Base-by-base conservation (phyloP, 1,140 invertebrate species). In the Phthorimaea operculella region DNA sequence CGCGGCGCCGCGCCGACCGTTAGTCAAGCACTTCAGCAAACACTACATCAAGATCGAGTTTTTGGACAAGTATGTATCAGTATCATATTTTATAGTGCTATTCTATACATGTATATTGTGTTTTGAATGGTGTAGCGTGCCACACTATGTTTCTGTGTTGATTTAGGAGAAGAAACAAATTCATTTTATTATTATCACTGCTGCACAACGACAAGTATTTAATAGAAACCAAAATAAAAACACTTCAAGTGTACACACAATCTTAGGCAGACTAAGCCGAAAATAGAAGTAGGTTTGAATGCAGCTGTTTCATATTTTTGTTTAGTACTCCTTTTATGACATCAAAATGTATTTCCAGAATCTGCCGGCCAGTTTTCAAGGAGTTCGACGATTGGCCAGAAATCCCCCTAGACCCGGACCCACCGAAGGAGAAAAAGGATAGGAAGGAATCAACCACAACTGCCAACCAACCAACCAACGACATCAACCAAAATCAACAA, bases 11-110 rank as follows among this genome's bases (percentile, higher is more conserved):
- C 79, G 74, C 70, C 80, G 77, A 79, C 60, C 76, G 70, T 73
- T 79, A 75, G 70, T 81, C 68, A 79, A 72, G 65, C 63, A 66
- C 75, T 82, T 81, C 78, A 79, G 64, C 79, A 82, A 81, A 77
- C 79, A 78, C 76, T 84, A 74, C 82, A 78, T 84, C 81, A 84
- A 84, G 79, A 84, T 84, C 72, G 81, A 84, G 59, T 84, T 84
- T 81, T 79, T 84, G 81, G 81, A 84, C 81, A 83, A 83, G 80
- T 83, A 83, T 83, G 80, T 59, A 71, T 64, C 61, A 64, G 62
- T 68, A 63, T 76, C 66, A 28, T 50, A 28, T 28, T 49, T 3
- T 4, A 17, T 49, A 17, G 10, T n/a, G n/a, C n/a, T 48, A n/a
- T 15, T 48, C 14, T n/a, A n/a, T n/a, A n/a, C n/a, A n/a, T n/a